Evolutionary conservation across 2,888 invertebrate species (phyloP).

Genomic region (Bombylius discolor): DNA sequence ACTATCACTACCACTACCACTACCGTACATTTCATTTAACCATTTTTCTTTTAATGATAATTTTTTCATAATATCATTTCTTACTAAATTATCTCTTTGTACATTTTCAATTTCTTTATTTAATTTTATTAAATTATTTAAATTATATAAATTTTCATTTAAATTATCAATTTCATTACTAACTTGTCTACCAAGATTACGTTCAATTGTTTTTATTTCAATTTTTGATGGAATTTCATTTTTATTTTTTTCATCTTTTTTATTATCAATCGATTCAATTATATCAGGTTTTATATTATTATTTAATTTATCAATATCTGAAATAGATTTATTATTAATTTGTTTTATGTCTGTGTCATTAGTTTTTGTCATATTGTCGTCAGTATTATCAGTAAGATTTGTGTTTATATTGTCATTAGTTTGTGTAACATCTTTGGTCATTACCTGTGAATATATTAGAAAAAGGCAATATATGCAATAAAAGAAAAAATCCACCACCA

Average conservation of each 20-base stretch:
- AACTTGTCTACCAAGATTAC: constrained; percentile 25
- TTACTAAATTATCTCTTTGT: constrained; percentile 32
- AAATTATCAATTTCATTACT: constrained; percentile 33
- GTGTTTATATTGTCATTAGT: constrained; percentile 10
- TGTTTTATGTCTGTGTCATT: constrained; percentile 1
- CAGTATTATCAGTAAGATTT: constrained; percentile 2
- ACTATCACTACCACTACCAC: not conserved
- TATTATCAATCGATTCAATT: not conserved
- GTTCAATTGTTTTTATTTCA: constrained; percentile 32
- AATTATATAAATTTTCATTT: constrained; percentile 32
- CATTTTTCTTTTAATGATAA: constrained; percentile 35
- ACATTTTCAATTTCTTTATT: constrained; percentile 32
- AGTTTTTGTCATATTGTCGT: not conserved
- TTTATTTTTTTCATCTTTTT: not conserved
- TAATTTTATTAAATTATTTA: constrained; percentile 34
- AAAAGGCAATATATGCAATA: constrained; percentile 4
- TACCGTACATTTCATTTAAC: constrained; percentile 15
- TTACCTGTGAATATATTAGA: constrained; percentile 14
- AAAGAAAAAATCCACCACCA: constrained; percentile 3
- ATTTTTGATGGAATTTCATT: constrained; percentile 17
- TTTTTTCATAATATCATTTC: constrained; percentile 34
- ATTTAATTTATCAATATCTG: not conserved
- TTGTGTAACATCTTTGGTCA: constrained; percentile 13
- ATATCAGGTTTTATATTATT: not conserved
- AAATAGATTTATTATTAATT: constrained; percentile 3